A percentile compares a stretch with the other conserved stretches of the same genome.
Conservation (phyloP, 92 coral and sea anemone species). For the Siderastrea siderea region DNA sequence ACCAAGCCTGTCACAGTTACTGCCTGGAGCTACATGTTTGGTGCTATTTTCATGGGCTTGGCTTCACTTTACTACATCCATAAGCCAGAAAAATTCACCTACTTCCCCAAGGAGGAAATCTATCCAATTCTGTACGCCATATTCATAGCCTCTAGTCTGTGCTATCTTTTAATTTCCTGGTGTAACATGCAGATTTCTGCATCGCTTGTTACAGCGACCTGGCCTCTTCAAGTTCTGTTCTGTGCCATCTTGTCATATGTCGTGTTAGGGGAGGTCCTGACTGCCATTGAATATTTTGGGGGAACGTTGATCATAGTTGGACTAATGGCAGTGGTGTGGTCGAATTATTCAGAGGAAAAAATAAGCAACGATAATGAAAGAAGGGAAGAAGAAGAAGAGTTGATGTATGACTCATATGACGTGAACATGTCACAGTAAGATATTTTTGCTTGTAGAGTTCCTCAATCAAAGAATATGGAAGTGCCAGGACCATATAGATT, state of each 20-base stretch:
- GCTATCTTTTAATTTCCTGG: slow-evolving; percentile 88
- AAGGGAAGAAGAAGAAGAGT: slow-evolving; percentile 23
- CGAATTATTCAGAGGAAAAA: slow-evolving; percentile 72
- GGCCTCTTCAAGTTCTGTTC: slow-evolving; percentile 90
- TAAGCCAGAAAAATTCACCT: slow-evolving; percentile 79
- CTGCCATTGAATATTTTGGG: slow-evolving; percentile 69
- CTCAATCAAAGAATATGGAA: neutral
- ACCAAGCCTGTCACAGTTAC: slow-evolving; percentile 82
- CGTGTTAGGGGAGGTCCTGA: slow-evolving; percentile 78
- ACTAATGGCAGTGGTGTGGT: slow-evolving; percentile 84
- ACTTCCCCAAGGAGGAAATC: slow-evolving; percentile 82
- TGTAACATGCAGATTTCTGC: slow-evolving; percentile 93
- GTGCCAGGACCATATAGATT: no score
- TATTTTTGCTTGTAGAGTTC: slow-evolving; percentile 46
- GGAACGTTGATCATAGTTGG: slow-evolving; percentile 75
- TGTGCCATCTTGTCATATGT: slow-evolving; percentile 84
- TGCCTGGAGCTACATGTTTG: slow-evolving; percentile 88
- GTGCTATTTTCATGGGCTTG: slow-evolving; percentile 78
- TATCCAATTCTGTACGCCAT: slow-evolving; percentile 85
- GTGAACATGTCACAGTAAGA: slow-evolving; percentile 67
- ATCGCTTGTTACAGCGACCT: slow-evolving; percentile 87
- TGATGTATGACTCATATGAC: slow-evolving; percentile 38
- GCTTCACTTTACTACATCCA: slow-evolving; percentile 80
- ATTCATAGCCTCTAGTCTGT: slow-evolving; percentile 80
- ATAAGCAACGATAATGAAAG: neutral